A percentile compares a stretch with the other conserved stretches of the same genome.
Evolutionary conservation across 2,888 invertebrate genomes (phyloP).

Genomic region (Aradus depressus): DNA sequence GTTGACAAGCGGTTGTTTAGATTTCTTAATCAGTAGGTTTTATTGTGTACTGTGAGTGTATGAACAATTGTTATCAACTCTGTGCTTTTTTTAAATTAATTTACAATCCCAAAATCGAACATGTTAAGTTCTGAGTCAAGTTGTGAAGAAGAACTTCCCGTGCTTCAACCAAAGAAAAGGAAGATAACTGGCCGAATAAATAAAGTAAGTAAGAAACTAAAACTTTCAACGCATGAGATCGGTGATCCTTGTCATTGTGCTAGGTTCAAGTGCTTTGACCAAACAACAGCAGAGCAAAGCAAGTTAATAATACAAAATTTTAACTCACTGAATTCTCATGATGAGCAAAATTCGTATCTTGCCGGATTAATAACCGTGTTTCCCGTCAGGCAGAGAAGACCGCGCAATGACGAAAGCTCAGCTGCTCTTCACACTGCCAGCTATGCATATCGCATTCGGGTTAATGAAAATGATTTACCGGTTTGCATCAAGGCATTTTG

Average conservation of each 20-base stretch:
- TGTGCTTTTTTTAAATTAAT: too few relatives aligned
- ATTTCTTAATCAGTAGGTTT: too few relatives aligned
- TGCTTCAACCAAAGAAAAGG: background rate
- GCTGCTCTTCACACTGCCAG: background rate
- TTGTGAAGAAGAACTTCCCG: too few relatives aligned
- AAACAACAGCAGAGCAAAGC: background rate
- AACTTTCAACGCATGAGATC: constrained; percentile 1
- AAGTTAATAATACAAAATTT: background rate
- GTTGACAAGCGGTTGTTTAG: too few relatives aligned
- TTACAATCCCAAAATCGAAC: too few relatives aligned
- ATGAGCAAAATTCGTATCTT: background rate
- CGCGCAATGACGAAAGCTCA: background rate
- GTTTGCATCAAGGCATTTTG: background rate
- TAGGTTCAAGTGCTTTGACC: background rate
- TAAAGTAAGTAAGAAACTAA: constrained; percentile 15
- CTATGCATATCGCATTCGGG: background rate
- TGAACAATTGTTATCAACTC: too few relatives aligned
- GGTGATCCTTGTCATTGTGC: constrained; percentile 1
- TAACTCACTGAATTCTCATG: background rate
- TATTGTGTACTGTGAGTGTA: too few relatives aligned
- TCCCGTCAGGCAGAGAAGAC: background rate
- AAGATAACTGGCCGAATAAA: constrained; percentile 13
- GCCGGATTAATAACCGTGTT: background rate
- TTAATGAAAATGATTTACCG: background rate
- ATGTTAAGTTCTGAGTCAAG: too few relatives aligned